A percentile compares a stretch with the other conserved stretches of the same genome.
Evolutionary conservation across 2,113 vertebrate genomes (phyloP).

Genomic region (Podarcis cretensis): DNA sequence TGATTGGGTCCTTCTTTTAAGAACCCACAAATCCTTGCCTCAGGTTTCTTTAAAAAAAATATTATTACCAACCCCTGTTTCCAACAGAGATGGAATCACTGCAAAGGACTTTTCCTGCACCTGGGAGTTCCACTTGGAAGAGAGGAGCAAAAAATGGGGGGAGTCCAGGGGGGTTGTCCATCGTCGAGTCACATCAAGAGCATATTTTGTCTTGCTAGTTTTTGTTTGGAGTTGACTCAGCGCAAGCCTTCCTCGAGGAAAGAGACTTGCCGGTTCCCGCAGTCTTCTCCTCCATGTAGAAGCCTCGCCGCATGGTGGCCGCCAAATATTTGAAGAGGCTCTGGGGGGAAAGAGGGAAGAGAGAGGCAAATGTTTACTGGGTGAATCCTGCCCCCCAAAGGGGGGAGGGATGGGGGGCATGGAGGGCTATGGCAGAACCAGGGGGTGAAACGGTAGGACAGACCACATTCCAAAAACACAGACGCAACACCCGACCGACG

Average conservation of each 20-base stretch:
- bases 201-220: not conserved
- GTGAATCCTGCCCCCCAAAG: not conserved
- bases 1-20: not conserved
- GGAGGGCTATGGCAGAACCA: not conserved
- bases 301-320: conserved; percentile 44
- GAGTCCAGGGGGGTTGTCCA: too few relatives aligned
- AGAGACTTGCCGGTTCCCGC: not conserved
- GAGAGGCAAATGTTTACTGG: not conserved
- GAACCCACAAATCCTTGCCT: not conserved
- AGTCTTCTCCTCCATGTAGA: conserved; percentile 16
- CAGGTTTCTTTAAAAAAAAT: too few relatives aligned
- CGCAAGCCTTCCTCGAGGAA: not conserved
- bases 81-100: not conserved
- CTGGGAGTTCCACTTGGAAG: not conserved
- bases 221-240: not conserved
- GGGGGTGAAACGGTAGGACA: too few relatives aligned
- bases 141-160: not conserved
- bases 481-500: not conserved
- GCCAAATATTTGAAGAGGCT: conserved; percentile 45
- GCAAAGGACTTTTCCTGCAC: too few relatives aligned
- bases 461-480: not conserved
- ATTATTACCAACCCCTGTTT: not conserved
- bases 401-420: too few relatives aligned
- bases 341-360: not conserved
- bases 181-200: too few relatives aligned